Conservation (phyloP, 2,113 vertebrate species). For the Ploceus nigricollis region DNA sequence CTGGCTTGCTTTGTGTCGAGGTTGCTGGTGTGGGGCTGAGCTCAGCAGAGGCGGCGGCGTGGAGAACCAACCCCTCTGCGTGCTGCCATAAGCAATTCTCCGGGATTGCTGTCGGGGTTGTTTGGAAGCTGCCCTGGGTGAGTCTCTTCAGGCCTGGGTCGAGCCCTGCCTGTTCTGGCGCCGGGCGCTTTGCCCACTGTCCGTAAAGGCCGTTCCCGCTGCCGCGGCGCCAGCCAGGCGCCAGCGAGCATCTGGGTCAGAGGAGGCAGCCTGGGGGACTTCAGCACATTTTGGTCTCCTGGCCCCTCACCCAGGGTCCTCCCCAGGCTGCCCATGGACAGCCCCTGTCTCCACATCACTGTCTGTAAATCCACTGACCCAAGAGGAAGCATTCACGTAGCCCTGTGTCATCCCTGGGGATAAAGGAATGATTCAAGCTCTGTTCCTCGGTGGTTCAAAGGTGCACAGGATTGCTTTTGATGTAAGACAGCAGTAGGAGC, state of each 20-base stretch:
- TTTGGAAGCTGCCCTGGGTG: background rate
- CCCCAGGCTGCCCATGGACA: background rate
- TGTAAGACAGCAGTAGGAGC: background rate
- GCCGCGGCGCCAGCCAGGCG: background rate
- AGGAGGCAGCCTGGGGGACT: background rate
- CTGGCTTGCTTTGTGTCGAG: background rate
- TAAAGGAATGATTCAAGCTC: background rate
- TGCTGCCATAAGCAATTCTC: background rate
- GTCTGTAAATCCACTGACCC: background rate
- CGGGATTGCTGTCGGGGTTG: background rate
- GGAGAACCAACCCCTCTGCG: background rate
- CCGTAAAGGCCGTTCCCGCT: background rate
- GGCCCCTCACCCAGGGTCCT: background rate
- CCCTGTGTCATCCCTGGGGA: background rate
- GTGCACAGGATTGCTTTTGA: background rate
- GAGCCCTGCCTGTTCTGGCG: background rate
- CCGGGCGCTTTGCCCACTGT: background rate
- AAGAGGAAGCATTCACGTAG: rapidly evolving
- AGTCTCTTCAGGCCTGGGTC: background rate
- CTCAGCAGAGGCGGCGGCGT: background rate
- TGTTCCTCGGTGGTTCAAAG: background rate
- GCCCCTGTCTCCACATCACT: background rate
- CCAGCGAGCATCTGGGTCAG: background rate
- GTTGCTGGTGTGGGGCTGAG: background rate
- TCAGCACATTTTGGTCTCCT: background rate